These are phyloP conservation scores for Ctena decussata DNA, from an alignment of 2,888 invertebrate species.

Conservation along the genomic window DNA sequence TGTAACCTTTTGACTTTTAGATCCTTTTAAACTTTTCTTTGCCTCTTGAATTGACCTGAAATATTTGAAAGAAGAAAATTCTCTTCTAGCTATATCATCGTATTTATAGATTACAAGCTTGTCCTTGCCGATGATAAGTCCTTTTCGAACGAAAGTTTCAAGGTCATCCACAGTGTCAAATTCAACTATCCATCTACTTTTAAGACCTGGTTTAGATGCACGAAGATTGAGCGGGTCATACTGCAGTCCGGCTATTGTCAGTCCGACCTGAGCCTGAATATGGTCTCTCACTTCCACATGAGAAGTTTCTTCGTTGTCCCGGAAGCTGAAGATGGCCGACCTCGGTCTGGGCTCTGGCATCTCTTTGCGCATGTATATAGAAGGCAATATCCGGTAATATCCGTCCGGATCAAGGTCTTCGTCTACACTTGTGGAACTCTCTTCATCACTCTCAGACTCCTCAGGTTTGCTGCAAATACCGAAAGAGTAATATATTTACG, in stretches of 20 bases:
- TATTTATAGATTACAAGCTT: conserved; percentile 36
- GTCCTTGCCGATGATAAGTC: conserved; percentile 34
- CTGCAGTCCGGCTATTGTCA: conserved; percentile 22
- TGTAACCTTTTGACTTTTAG: not conserved
- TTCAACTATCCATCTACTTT: conserved; percentile 43
- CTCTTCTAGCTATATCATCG: conserved; percentile 37
- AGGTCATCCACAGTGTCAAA: conserved; percentile 16
- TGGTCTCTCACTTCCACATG: conserved; percentile 42
- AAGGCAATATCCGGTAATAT: conserved; percentile 20
- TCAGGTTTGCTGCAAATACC: too few relatives aligned
- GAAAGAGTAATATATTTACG: too few relatives aligned
- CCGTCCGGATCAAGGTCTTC: not conserved
- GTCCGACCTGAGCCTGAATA: not conserved
- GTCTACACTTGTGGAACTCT: not conserved
- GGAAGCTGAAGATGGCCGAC: conserved; percentile 43
- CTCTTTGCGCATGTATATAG: conserved; percentile 34
- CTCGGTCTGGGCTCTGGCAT: conserved; percentile 28
- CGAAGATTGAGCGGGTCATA: conserved; percentile 47
- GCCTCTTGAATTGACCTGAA: conserved; percentile 6
- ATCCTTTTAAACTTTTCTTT: conserved; percentile 2
- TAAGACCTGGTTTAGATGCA: conserved; percentile 32
- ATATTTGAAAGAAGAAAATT: conserved; percentile 17
- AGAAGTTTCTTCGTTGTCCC: conserved; percentile 38
- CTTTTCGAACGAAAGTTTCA: conserved; percentile 29
- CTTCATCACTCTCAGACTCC: not conserved